Percentiles rank a stretch among this genome's conserved stretches.
Evolutionary conservation across 2,888 invertebrate species (phyloP).

Genomic region (Catonia carolina): DNA sequence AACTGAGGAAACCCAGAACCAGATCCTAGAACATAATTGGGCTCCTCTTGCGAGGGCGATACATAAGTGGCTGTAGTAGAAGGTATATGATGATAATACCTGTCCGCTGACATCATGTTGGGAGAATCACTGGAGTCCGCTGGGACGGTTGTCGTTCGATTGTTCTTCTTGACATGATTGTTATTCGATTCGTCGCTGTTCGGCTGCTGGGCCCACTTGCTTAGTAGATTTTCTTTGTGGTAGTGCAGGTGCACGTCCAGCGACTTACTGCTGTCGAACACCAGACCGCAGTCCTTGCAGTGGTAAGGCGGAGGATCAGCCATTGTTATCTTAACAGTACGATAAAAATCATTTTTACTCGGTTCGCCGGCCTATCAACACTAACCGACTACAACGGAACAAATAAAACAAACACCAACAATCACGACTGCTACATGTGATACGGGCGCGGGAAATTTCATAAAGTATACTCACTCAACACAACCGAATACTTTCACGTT

Average conservation of each 20-base stretch:
- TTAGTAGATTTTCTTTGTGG: conserved; percentile 68
- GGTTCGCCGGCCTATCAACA: not conserved
- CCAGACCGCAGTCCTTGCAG: conserved; percentile 69
- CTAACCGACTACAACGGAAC: not conserved
- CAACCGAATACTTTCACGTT: not conserved
- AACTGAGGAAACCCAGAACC: conserved; percentile 21
- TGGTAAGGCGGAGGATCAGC: conserved; percentile 43
- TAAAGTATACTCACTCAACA: not conserved
- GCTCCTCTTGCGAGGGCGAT: conserved; percentile 38
- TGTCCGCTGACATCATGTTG: conserved; percentile 7
- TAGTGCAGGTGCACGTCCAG: conserved; percentile 73
- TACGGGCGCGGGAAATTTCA: not conserved
- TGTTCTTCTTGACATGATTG: conserved; percentile 49
- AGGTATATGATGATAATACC: conserved; percentile 21
- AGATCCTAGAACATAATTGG: conserved; percentile 14
- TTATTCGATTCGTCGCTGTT: conserved; percentile 57
- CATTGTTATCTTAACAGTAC: not conserved
- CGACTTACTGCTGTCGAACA: conserved; percentile 67
- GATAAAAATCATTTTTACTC: not conserved
- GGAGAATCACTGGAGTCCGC: conserved; percentile 65
- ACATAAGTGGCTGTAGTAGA: conserved; percentile 15
- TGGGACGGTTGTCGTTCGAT: conserved; percentile 47
- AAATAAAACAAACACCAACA: not conserved
- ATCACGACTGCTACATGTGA: not conserved
- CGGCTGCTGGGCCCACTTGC: conserved; percentile 54